phyloP scores from a whole-genome alignment of 2,797 vertebrate species.

The Sarcophilus harrisii region DNA sequence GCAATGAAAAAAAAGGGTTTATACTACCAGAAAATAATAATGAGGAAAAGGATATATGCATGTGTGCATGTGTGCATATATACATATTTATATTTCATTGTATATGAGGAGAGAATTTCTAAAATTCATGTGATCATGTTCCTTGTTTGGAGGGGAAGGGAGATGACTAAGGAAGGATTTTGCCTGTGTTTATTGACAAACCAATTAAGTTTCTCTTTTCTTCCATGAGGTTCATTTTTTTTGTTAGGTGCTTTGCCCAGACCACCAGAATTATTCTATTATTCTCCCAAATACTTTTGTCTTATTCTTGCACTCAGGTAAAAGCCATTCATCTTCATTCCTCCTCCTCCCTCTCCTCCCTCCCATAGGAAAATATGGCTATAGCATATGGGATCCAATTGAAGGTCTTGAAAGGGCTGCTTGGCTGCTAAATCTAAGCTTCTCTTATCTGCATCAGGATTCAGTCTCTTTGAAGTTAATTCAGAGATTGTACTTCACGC shows the following conservation, averaged over 20 bases:
- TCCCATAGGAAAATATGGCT: conserved; percentile 26
- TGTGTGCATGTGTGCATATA: neutral
- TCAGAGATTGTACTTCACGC: conserved; percentile 62
- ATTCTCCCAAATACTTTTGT: conserved; percentile 34
- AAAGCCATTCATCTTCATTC: conserved; percentile 36
- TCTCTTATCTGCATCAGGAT: conserved; percentile 64
- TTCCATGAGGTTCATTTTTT: neutral
- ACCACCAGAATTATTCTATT: conserved; percentile 52
- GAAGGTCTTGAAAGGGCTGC: conserved; percentile 65
- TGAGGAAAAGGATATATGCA: conserved; percentile 22
- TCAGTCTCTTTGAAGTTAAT: conserved; percentile 74
- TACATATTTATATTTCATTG: neutral
- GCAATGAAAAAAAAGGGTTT: neutral
- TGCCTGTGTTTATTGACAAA: neutral
- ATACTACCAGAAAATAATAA: conserved; percentile 46
- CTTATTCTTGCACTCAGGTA: conserved; percentile 29
- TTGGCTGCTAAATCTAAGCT: conserved; percentile 13
- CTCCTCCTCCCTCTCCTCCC: conserved; percentile 33
- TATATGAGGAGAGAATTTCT: conserved; percentile 27
- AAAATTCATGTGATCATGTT: conserved; percentile 32
- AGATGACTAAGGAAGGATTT: conserved; percentile 34
- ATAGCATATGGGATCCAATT: conserved; percentile 31
- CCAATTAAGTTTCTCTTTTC: conserved; percentile 1
- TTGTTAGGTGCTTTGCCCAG: conserved; percentile 21
- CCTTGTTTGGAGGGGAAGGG: conserved; percentile 22